Conservation (phyloP, 1,140 invertebrate species). For the Apis laboriosa region DNA sequence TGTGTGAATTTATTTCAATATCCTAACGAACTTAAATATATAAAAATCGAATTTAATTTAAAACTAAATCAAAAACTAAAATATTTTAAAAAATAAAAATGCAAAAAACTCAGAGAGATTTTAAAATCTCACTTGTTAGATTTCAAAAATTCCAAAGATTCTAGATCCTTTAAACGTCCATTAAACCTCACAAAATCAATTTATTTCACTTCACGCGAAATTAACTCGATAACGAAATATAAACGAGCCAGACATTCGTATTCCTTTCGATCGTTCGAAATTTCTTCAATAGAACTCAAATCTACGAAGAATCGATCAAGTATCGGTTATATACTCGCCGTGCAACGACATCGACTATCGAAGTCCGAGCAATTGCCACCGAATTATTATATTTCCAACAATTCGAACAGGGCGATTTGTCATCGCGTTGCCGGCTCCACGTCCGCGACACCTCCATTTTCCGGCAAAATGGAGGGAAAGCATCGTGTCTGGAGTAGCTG, state of each 20-base stretch:
- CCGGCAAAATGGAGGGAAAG: background rate
- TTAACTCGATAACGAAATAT: background rate
- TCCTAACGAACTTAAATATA: no score
- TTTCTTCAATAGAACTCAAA: slow-evolving; percentile 1
- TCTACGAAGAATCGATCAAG: slow-evolving; percentile 14
- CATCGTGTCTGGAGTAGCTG: slow-evolving; percentile 30
- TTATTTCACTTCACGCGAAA: no score
- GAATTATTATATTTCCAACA: slow-evolving; percentile 35
- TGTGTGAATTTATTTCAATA: no score
- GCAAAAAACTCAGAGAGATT: no score
- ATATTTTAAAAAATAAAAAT: no score
- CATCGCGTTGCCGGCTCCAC: background rate
- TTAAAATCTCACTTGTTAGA: no score
- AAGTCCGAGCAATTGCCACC: slow-evolving; percentile 1
- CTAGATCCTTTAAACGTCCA: no score
- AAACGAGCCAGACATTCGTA: no score
- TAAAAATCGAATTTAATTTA: no score
- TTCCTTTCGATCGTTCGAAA: background rate
- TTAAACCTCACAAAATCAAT: no score
- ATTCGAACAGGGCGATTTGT: slow-evolving; percentile 22
- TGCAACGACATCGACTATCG: background rate
- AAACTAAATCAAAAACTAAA: no score
- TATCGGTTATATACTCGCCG: background rate
- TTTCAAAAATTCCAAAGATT: no score
- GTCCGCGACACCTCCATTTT: background rate